Evolutionary conservation across 2,113 vertebrate species (phyloP), one percentile per base, ranked within the genome.

Genomic region (Paracanthobrama guichenoti): DNA sequence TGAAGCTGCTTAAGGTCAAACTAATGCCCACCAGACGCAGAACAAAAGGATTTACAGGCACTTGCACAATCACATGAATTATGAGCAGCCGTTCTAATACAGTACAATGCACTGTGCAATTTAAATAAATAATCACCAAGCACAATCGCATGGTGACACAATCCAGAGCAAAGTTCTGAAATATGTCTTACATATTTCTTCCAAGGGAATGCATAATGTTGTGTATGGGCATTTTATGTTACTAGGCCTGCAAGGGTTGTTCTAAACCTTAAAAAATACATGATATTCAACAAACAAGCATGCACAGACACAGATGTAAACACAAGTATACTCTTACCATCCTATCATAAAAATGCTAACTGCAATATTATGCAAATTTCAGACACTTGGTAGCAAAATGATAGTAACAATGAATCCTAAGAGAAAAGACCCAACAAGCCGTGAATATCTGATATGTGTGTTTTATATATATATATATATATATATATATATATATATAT

Each of bases 31-130:
- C 26, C 79, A 71, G 66, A 72, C 11, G 26, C 42, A 55, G 80
- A 71, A 55, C 79, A 16, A 81, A 81, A 81, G 80, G 66, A 82
- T 82, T 55, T 48, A 80, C 60, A 67, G 78, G 79, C 18, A 80
- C 16, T 26, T 50, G 44, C 6, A 14, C n/a, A 18, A 46, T 53
- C 66, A 12, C 28, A 10, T 31, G 62, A n/a, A 24, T 79, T 79
- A 64, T 0, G 16, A 79, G 59, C 42, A 22, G 11, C 13, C 71
- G 42, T 5, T 48, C 35, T 31, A 78, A 78, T 39, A 78, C 55
- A 42, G 53, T 78, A 60, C 10, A 24, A 35, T 1, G 48, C 2
- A 4, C 48, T 53, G 48, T 10, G 73, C 31, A 78, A 35, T 60
- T 57, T 57, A 78, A 60, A 59, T 42, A 60, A 78, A 60, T 78